Evolutionary conservation across 2,113 vertebrate species (phyloP).

Genomic region (Ammodytes marinus): DNA sequence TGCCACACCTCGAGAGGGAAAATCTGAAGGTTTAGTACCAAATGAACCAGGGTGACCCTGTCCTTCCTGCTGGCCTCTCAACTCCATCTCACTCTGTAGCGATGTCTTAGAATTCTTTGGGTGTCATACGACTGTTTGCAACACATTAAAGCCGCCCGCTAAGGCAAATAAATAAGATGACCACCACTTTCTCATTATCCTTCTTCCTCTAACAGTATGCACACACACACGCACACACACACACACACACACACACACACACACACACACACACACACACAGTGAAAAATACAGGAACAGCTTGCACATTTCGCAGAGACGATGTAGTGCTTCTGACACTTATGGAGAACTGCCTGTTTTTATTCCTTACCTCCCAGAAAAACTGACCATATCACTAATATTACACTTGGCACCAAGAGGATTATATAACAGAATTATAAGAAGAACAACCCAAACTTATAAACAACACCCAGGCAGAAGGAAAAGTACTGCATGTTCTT

Average conservation of each 20-base stretch:
- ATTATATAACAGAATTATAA: background rate
- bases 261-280: conserved; percentile 16
- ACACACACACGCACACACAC: background rate
- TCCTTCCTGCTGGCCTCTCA: background rate
- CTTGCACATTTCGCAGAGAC: conserved; percentile 66
- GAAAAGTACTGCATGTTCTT: background rate
- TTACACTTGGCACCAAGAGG: background rate
- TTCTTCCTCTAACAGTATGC: conserved; percentile 14
- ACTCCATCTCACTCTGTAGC: background rate
- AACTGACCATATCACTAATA: conserved; percentile 10
- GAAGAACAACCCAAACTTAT: background rate
- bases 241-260: background rate
- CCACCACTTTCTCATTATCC: background rate
- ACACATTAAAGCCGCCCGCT: background rate
- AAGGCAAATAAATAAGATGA: background rate
- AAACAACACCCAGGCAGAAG: background rate
- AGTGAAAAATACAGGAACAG: conserved; percentile 55
- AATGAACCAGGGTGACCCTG: background rate
- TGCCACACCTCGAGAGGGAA: background rate
- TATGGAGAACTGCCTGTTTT: conserved; percentile 25
- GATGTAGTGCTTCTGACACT: conserved; percentile 52
- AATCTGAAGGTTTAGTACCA: background rate
- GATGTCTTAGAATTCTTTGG: background rate
- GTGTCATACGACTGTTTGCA: background rate
- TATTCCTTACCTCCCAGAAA: conserved; percentile 32